A percentile compares a stretch with the other conserved stretches of the same genome.
These are phyloP conservation scores for Hippocampus mohnikei DNA, from an alignment of 2,113 vertebrate species.

Conservation along the genomic window DNA sequence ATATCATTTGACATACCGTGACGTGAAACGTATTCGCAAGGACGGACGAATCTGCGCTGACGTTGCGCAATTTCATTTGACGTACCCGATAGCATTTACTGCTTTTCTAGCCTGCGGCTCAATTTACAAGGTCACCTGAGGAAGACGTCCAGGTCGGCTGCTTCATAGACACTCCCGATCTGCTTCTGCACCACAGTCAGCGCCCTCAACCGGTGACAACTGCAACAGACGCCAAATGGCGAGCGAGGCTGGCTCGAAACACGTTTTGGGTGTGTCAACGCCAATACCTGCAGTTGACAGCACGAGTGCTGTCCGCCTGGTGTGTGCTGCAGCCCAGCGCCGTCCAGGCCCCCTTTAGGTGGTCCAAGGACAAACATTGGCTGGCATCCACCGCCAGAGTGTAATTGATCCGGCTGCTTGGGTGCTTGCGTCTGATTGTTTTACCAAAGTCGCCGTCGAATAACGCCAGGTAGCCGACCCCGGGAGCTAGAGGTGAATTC, in stretches of 20 bases:
- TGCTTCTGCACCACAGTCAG: slow-evolving; percentile 59
- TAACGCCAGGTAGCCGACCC: slow-evolving; percentile 68
- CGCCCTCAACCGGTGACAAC: slow-evolving; percentile 67
- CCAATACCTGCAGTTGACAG: slow-evolving; percentile 77
- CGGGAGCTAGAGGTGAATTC: slow-evolving; percentile 40
- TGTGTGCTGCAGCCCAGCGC: slow-evolving; percentile 52
- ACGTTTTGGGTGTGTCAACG: neutral
- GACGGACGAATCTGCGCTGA: too few relatives aligned
- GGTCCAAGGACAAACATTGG: slow-evolving; percentile 75
- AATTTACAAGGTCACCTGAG: slow-evolving; percentile 54
- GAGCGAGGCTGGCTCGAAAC: neutral
- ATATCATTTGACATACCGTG: too few relatives aligned
- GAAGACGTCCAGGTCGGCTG: slow-evolving; percentile 50
- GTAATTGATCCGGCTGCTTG: slow-evolving; percentile 68
- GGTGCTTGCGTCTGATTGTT: slow-evolving; percentile 42
- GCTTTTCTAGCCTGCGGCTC: too few relatives aligned
- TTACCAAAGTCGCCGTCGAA: slow-evolving; percentile 73
- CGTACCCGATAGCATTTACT: too few relatives aligned
- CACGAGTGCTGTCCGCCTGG: slow-evolving; percentile 33
- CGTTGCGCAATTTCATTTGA: too few relatives aligned
- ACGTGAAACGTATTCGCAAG: too few relatives aligned
- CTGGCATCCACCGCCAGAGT: slow-evolving; percentile 62
- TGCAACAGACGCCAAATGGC: slow-evolving; percentile 32
- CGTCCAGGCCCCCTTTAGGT: slow-evolving; percentile 63
- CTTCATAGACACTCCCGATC: slow-evolving; percentile 50